phyloP scores from a whole-genome alignment of 2,888 invertebrate species.

The Tenthredo amoena region DNA sequence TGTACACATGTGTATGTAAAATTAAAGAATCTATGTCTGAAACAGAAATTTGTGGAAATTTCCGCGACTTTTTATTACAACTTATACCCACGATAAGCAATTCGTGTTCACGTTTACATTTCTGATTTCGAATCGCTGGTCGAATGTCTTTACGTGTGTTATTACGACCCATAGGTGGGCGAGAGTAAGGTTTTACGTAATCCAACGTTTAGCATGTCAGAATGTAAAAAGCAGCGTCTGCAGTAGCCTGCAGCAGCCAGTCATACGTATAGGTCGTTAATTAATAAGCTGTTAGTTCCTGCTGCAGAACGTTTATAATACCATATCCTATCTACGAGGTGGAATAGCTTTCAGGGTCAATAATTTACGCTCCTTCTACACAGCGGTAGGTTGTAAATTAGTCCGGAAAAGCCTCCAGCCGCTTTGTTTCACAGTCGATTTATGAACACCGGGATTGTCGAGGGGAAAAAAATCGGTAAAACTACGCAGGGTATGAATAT shows the following conservation, averaged over 20 bases:
- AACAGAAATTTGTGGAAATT: background rate
- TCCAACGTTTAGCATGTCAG: background rate
- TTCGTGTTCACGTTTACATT: background rate
- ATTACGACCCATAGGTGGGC: background rate
- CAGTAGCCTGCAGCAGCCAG: background rate
- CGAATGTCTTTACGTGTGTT: background rate
- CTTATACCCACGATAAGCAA: background rate
- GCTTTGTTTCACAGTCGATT: background rate
- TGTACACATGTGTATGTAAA: no score
- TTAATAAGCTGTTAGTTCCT: constrained; percentile 9
- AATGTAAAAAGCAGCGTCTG: no score
- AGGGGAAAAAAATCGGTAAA: background rate
- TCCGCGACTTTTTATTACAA: background rate
- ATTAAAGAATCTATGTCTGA: no score
- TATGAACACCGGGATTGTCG: background rate
- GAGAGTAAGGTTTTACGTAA: background rate
- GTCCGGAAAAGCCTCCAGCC: background rate
- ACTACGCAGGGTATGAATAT: no score
- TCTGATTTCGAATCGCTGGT: background rate
- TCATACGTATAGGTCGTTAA: background rate
- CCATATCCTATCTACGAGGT: background rate
- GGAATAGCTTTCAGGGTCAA: constrained; percentile 32
- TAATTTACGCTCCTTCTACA: background rate
- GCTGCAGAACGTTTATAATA: background rate
- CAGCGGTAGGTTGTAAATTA: background rate